A percentile compares a stretch with the other conserved stretches of the same genome.
Evolutionary conservation across 2,888 invertebrate genomes (phyloP).

Genomic region (Byasa hedistus): DNA sequence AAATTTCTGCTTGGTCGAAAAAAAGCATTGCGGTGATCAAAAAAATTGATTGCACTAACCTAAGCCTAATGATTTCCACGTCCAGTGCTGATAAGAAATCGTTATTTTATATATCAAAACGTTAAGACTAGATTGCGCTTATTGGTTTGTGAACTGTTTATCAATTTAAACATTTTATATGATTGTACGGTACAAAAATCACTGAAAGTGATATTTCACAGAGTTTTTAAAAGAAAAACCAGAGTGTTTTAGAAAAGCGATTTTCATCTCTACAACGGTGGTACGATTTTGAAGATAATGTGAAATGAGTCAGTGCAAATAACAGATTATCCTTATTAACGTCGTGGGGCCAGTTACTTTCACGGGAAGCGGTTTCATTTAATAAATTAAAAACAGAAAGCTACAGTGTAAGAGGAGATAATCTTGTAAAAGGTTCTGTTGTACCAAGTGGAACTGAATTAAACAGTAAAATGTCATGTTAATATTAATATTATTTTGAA

Average conservation of each 20-base stretch:
- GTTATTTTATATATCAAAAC: background rate
- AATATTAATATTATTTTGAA: background rate
- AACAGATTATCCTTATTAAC: constrained; percentile 28
- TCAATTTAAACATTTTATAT: background rate
- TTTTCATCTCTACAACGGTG: constrained; percentile 14
- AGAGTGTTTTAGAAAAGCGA: background rate
- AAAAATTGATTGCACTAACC: too few relatives aligned
- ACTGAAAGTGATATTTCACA: too few relatives aligned
- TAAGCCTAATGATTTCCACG: too few relatives aligned
- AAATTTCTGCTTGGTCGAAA: too few relatives aligned
- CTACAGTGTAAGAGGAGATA: constrained; percentile 14
- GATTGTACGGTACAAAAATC: background rate
- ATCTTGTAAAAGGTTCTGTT: constrained; percentile 19
- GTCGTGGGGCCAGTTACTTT: constrained; percentile 24
- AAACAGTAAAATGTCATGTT: background rate
- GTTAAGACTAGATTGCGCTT: background rate
- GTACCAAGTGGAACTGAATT: background rate
- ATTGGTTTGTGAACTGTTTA: background rate
- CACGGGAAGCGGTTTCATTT: constrained; percentile 22
- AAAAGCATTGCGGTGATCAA: too few relatives aligned
- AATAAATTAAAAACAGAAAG: constrained; percentile 28
- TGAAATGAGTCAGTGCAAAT: constrained; percentile 27
- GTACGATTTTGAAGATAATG: constrained; percentile 15
- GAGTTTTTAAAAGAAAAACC: background rate
- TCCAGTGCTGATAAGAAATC: too few relatives aligned